Conservation (phyloP, 2,888 invertebrate species). For the Neria commutata region DNA sequence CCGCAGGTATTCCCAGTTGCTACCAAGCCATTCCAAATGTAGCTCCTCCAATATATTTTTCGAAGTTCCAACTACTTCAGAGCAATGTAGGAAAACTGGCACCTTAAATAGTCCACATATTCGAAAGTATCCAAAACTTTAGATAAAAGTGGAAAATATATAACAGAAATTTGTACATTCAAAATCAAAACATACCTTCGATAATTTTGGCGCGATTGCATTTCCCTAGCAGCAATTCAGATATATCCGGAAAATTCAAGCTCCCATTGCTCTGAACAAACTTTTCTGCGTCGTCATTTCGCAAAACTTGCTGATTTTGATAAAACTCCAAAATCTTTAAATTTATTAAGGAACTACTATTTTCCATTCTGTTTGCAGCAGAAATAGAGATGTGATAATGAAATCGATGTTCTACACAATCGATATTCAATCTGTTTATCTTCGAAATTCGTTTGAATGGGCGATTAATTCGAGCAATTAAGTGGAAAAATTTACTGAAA, state of each 20-base stretch:
- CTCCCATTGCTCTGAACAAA: constrained; percentile 21
- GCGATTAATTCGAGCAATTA: too few species aligned
- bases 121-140: constrained; percentile 24
- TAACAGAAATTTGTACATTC: constrained; percentile 1
- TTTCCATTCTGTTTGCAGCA: too few species aligned
- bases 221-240: constrained; percentile 8
- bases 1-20: constrained; percentile 14
- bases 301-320: constrained; percentile 8
- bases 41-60: background rate
- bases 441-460: too few species aligned
- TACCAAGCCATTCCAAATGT: constrained; percentile 29
- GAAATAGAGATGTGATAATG: too few species aligned
- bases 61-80: background rate
- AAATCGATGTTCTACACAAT: background rate
- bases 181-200: background rate
- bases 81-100: background rate
- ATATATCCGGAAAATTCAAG: constrained; percentile 22
- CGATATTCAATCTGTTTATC: background rate
- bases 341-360: too few species aligned
- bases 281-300: background rate
- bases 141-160: background rate
- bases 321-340: too few species aligned
- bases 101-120: constrained; percentile 25
- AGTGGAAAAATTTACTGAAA: too few species aligned
- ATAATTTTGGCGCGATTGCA: background rate